These are phyloP conservation scores for Xyrichtys novacula DNA, from an alignment of 2,797 vertebrate genomes.

Conservation along the genomic window DNA sequence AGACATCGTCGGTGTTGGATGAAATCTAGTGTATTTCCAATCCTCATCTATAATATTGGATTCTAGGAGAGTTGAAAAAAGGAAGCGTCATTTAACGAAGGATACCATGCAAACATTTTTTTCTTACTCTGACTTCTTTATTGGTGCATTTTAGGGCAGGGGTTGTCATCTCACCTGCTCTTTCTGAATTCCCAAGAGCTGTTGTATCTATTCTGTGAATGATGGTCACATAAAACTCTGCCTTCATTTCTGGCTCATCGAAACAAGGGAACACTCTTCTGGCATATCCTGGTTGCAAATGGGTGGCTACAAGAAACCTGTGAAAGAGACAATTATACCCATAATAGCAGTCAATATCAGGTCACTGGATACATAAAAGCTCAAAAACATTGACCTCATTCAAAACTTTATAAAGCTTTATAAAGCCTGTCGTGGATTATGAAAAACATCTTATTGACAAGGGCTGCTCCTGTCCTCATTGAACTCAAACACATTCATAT, in stretches of 20 bases:
- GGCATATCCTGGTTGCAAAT: conserved; percentile 77
- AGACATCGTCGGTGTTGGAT: conserved; percentile 77
- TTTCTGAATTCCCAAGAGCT: conserved; percentile 62
- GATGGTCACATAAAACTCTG: conserved; percentile 77
- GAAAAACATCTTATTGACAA: not conserved
- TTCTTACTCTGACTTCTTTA: not conserved
- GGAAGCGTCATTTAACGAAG: not conserved
- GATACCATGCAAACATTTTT: not conserved
- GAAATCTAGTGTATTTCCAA: conserved; percentile 72
- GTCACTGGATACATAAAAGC: too few relatives aligned
- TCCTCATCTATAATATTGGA: not conserved
- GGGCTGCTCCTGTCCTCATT: not conserved
- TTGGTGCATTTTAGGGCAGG: not conserved
- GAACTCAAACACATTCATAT: not conserved
- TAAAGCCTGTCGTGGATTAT: too few relatives aligned
- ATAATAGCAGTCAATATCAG: too few relatives aligned
- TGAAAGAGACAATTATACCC: conserved; percentile 7
- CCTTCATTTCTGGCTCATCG: conserved; percentile 87
- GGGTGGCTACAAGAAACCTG: conserved; percentile 78
- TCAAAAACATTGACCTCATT: too few relatives aligned
- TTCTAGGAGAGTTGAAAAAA: conserved; percentile 7
- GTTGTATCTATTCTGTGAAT: conserved; percentile 54
- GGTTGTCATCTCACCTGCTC: not conserved
- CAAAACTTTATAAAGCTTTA: too few relatives aligned
- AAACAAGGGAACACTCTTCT: conserved; percentile 86